A percentile compares a stretch with the other conserved stretches of the same genome.
Evolutionary conservation across 2,797 vertebrate genomes (phyloP).

Genomic region (Tympanoctomys barrerae): DNA sequence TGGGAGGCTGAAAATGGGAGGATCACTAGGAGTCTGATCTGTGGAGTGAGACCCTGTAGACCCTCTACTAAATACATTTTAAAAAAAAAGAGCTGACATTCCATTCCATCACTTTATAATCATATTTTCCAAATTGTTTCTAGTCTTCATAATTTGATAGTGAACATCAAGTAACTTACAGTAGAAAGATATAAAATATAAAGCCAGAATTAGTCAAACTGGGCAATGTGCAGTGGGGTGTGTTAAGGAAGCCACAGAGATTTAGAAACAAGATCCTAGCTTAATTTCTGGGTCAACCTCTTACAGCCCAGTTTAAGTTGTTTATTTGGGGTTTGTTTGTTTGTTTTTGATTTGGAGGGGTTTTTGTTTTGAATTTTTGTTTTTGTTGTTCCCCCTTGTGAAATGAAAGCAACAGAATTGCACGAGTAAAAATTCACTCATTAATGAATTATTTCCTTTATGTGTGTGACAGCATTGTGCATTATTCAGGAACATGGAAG

Average conservation of each 20-base stretch:
- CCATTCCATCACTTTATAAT: conserved; percentile 26
- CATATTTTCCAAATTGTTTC: conserved; percentile 33
- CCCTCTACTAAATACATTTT: no score
- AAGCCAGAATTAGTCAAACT: background rate
- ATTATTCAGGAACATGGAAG: background rate
- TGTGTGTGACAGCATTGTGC: background rate
- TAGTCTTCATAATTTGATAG: background rate
- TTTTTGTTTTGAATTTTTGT: background rate
- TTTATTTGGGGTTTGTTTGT: background rate
- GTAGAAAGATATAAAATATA: background rate
- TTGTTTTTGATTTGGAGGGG: background rate
- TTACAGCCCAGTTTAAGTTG: background rate
- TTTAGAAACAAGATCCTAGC: background rate
- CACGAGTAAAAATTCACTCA: background rate
- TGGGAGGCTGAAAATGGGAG: no score
- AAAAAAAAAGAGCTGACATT: background rate
- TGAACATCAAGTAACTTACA: conserved; percentile 17
- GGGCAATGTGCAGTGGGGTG: background rate
- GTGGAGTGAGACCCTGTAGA: no score
- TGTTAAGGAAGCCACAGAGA: background rate
- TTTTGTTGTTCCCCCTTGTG: background rate
- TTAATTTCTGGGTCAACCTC: conserved; percentile 17
- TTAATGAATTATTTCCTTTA: background rate
- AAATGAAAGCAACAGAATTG: background rate
- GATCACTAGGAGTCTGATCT: no score